Percentiles rank a stretch among this genome's conserved stretches.
Evolutionary conservation across 2,888 invertebrate species (phyloP).

Genomic region (Trichogramma evanescens): DNA sequence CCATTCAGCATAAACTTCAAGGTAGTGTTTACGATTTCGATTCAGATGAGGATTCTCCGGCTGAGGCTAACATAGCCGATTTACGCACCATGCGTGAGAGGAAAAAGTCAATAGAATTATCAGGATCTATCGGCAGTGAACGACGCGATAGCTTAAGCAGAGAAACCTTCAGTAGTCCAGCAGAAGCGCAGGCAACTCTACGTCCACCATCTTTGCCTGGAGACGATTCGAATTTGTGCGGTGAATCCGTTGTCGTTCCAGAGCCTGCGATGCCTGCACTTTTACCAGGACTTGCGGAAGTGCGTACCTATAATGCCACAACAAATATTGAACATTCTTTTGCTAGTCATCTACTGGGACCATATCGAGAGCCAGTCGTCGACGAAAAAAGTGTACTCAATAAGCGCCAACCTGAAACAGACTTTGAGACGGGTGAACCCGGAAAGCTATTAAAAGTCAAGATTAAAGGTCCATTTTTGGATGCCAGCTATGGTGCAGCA

Average conservation of each 20-base stretch:
- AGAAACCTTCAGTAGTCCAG: slow-evolving; percentile 25
- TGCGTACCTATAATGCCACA: slow-evolving; percentile 72
- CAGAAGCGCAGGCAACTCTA: slow-evolving; percentile 6
- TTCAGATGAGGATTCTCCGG: slow-evolving; percentile 74
- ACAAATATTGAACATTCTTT: slow-evolving; percentile 58
- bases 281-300: slow-evolving; percentile 80
- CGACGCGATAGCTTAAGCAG: slow-evolving; percentile 26
- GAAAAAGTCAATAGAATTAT: slow-evolving; percentile 54
- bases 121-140: slow-evolving; percentile 31
- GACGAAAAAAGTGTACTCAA: too few relatives aligned
- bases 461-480: slow-evolving; percentile 81
- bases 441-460: slow-evolving; percentile 77
- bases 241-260: slow-evolving; percentile 31
- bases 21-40: slow-evolving; percentile 84
- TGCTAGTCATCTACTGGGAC: slow-evolving; percentile 54
- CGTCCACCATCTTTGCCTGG: slow-evolving; percentile 34
- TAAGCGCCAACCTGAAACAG: too few relatives aligned
- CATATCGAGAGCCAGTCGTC: not conserved
- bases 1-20: slow-evolving; percentile 72
- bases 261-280: slow-evolving; percentile 62
- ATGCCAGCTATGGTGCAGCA: slow-evolving; percentile 61
- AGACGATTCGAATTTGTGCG: slow-evolving; percentile 24
- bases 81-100: slow-evolving; percentile 73
- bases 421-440: slow-evolving; percentile 45
- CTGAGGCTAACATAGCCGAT: slow-evolving; percentile 66